Evolutionary conservation across 2,888 invertebrate species (phyloP).

Genomic region (Drosophila fungiperda): DNA sequence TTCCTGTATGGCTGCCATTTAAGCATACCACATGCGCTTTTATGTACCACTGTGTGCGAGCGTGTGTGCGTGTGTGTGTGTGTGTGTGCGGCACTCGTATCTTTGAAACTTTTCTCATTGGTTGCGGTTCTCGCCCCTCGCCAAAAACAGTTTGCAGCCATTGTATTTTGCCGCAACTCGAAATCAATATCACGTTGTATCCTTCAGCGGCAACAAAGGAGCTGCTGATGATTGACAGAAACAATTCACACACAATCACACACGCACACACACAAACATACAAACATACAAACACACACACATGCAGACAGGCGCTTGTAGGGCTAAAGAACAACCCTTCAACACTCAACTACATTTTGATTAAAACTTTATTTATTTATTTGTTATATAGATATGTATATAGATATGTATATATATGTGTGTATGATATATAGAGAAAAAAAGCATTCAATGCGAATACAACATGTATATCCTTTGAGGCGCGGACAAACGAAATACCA

Average conservation of each 20-base stretch:
- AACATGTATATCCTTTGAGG: slow-evolving; percentile 68
- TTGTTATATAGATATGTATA: slow-evolving; percentile 35
- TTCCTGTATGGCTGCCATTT: slow-evolving; percentile 37
- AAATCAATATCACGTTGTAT: slow-evolving; percentile 80
- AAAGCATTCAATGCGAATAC: slow-evolving; percentile 43
- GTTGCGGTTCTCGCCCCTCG: slow-evolving; percentile 46
- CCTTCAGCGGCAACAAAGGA: slow-evolving; percentile 79
- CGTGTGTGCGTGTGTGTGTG: slow-evolving; percentile 12
- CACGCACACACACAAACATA: slow-evolving; percentile 34
- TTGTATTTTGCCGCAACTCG: slow-evolving; percentile 68
- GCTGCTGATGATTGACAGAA: slow-evolving; percentile 78
- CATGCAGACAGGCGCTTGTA: slow-evolving; percentile 8
- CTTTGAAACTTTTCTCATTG: slow-evolving; percentile 77
- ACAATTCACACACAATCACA: slow-evolving; percentile 61
- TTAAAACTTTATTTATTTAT: slow-evolving; percentile 76
- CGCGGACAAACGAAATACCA: slow-evolving; percentile 45
- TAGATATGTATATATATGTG: slow-evolving; percentile 3
- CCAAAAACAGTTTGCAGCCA: slow-evolving; percentile 41
- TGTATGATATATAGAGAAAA: background rate
- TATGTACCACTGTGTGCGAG: slow-evolving; percentile 20
- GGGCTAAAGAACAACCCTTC: slow-evolving; percentile 69
- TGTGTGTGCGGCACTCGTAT: slow-evolving; percentile 36
- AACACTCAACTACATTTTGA: slow-evolving; percentile 80
- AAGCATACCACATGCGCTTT: slow-evolving; percentile 36
- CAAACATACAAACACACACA: slow-evolving; percentile 16